Base-by-base conservation (phyloP, 1,140 invertebrate species). In the Cyphomyrmex costatus region DNA sequence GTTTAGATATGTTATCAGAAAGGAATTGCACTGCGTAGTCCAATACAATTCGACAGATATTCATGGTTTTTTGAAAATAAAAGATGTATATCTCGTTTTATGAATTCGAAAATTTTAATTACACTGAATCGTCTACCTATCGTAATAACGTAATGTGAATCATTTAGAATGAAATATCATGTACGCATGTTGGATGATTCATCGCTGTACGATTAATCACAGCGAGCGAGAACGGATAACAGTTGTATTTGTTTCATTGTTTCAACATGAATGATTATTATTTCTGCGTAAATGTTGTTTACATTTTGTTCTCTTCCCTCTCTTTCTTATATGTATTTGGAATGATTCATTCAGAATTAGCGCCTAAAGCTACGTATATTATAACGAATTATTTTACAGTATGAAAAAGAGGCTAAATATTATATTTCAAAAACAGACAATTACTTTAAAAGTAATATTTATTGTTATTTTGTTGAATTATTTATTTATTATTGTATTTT, bases 161-260 rank as follows among this genome's bases (percentile, higher is more conserved):
- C 46, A 46, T 68, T 70, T 70, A 12, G 21, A 70, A 36, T 82
- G 21, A 73, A 46, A 82, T 71, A 60, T 73, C 36, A 14, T 30
- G 61, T 24, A 58, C 16, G 30, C 46, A 24, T 42, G 21, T 46
- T 51, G 33, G 24, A 16, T 83, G 79, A 83, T 49, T 83, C 53
- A 83, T 74, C 36, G 53, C 42, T 27, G n/a, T 30, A 49, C 70
- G 79, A 82, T 71, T 58, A 73, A 73, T 73, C 60, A 56, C 19
- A 70, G 51, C 46, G 7, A 56, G 21, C 24, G 33, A 60, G 46
- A 83, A 61, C 24, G 27, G 36, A 74, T 58, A 33, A 83, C 36
- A 46, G 27, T 73, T 33, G 36, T 70, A 60, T 74, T 73, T 53
- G 68, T 74, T 61, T 74, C 36, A 33, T 60, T 46, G 5, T 24